Evolutionary conservation across 1,140 invertebrate genomes (phyloP).

Genomic region (Papilio helenus): DNA sequence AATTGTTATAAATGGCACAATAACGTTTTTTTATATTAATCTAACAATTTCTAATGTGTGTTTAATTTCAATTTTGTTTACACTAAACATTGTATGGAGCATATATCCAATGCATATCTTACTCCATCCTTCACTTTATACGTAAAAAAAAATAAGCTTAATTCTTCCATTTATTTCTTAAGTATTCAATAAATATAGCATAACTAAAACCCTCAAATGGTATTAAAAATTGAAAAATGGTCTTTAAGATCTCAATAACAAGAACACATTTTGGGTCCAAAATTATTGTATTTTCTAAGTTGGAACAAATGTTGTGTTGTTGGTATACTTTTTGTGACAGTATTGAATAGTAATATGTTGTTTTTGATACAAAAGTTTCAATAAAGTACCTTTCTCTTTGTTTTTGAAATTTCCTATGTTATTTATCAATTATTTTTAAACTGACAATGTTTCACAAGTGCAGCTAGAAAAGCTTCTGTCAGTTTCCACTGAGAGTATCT

Average conservation of each 20-base stretch:
- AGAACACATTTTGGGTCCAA: not conserved
- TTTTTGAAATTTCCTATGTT: not conserved
- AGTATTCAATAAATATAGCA: not conserved
- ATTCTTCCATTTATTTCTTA: not conserved
- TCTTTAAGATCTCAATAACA: not conserved
- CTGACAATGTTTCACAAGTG: not conserved
- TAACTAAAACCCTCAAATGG: not conserved
- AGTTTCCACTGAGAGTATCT: not conserved
- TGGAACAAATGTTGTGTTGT: slow-evolving; percentile 1
- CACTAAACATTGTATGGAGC: not conserved
- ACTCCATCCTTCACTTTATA: not conserved
- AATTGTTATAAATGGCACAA: not conserved
- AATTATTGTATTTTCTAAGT: not conserved
- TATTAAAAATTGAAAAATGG: not conserved
- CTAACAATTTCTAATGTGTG: not conserved
- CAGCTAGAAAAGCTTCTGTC: not conserved
- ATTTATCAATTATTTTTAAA: not conserved
- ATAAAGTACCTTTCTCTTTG: not conserved
- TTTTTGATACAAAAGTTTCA: not conserved
- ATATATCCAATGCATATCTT: not conserved
- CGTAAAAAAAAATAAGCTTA: not conserved
- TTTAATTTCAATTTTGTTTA: not conserved
- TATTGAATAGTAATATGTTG: not conserved
- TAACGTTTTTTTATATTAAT: not conserved
- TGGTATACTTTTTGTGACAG: not conserved